Percentiles rank a stretch among this genome's conserved stretches.
Evolutionary conservation across 2,888 invertebrate species (phyloP).

Genomic region (Odontothrips loti): DNA sequence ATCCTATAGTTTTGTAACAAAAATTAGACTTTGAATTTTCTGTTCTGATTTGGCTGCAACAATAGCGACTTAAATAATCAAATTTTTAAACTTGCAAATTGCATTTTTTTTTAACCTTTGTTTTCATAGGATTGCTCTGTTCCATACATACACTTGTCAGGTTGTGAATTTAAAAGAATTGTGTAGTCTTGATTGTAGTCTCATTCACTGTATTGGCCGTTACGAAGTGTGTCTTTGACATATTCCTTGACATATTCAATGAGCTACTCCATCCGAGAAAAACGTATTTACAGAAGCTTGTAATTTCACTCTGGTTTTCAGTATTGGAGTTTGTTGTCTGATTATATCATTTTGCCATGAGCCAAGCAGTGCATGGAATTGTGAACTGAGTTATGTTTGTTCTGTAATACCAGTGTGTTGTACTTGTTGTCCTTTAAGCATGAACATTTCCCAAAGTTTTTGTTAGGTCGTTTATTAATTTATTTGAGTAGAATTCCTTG

Average conservation of each 20-base stretch:
- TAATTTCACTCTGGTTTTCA: not conserved
- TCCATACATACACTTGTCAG: too few species aligned
- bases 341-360: not conserved
- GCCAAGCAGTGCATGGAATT: not conserved
- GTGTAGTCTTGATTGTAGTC: too few species aligned
- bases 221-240: too few species aligned
- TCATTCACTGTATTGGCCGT: too few species aligned
- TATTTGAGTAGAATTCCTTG: not conserved
- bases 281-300: not conserved
- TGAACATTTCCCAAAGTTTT: not conserved
- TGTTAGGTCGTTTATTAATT: not conserved
- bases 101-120: not conserved
- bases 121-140: too few species aligned
- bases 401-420: not conserved
- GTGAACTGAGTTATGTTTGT: not conserved
- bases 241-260: not conserved
- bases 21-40: too few species aligned
- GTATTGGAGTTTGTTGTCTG: not conserved
- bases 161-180: too few species aligned
- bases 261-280: too few species aligned
- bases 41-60: not conserved
- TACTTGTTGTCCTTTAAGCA: not conserved
- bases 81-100: not conserved
- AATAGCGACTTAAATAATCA: not conserved
- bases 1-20: not conserved